Evolutionary conservation across 2,113 vertebrate genomes (phyloP).

Genomic region (Arothron firmamentum): DNA sequence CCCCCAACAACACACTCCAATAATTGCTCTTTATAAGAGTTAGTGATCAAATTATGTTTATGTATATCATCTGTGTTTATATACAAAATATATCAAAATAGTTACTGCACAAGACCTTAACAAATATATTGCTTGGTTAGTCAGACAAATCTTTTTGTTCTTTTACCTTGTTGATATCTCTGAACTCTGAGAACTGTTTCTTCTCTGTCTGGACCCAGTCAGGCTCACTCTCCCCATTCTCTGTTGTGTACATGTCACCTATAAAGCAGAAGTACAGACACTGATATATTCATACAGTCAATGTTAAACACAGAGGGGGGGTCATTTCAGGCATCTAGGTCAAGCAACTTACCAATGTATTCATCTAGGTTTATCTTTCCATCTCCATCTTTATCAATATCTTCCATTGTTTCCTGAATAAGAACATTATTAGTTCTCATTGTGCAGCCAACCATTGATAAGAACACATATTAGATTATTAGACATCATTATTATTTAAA

Average conservation of each 20-base stretch:
- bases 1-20: no score
- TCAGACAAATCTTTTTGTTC: neutral
- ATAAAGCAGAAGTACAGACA: slow-evolving; percentile 4
- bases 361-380: slow-evolving; percentile 80
- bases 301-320: neutral
- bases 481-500: no score
- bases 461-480: no score
- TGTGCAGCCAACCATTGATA: no score
- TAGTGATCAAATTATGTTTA: neutral
- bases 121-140: no score
- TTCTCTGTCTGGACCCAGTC: slow-evolving; percentile 84
- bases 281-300: neutral
- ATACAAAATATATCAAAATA: neutral
- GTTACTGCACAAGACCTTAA: neutral
- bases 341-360: slow-evolving; percentile 79
- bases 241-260: slow-evolving; percentile 83
- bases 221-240: slow-evolving; percentile 76
- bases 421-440: neutral
- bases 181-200: slow-evolving; percentile 83
- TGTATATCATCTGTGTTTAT: neutral
- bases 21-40: no score
- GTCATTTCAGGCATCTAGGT: neutral
- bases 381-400: slow-evolving; percentile 86
- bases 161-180: slow-evolving; percentile 81
- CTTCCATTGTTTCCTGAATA: slow-evolving; percentile 84